phyloP scores from a whole-genome alignment of 2,113 vertebrate genomes.

The Guaruba guarouba region DNA sequence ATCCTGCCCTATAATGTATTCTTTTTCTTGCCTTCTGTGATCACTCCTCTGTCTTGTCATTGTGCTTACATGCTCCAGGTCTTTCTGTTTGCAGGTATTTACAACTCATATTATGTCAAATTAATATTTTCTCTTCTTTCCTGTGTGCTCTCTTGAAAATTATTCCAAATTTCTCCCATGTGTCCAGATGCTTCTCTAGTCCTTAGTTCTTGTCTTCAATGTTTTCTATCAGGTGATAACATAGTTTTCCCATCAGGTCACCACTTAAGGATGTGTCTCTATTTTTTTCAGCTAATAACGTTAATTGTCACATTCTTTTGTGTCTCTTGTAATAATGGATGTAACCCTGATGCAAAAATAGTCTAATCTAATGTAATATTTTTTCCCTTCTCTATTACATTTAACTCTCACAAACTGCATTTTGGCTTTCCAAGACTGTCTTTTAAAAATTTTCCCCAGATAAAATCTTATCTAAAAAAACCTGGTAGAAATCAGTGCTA shows the following conservation, averaged over 20 bases:
- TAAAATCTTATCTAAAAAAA: neutral
- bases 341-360: neutral
- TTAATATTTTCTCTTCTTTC: neutral
- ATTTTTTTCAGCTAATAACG: neutral
- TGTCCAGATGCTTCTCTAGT: neutral
- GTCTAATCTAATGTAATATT: accelerated
- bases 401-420: neutral
- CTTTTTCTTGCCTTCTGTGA: neutral
- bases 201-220: neutral
- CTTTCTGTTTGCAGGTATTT: neutral
- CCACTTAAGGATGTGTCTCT: neutral
- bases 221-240: neutral
- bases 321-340: neutral
- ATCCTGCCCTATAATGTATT: neutral
- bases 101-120: neutral
- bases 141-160: neutral
- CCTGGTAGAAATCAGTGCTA: neutral
- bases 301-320: neutral
- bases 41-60: neutral
- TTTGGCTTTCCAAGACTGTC: neutral
- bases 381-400: neutral
- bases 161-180: neutral
- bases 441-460: neutral
- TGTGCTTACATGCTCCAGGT: neutral
- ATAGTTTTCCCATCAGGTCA: neutral